Conservation (phyloP, 1,140 invertebrate genomes). For the Rhynchophorus ferrugineus region DNA sequence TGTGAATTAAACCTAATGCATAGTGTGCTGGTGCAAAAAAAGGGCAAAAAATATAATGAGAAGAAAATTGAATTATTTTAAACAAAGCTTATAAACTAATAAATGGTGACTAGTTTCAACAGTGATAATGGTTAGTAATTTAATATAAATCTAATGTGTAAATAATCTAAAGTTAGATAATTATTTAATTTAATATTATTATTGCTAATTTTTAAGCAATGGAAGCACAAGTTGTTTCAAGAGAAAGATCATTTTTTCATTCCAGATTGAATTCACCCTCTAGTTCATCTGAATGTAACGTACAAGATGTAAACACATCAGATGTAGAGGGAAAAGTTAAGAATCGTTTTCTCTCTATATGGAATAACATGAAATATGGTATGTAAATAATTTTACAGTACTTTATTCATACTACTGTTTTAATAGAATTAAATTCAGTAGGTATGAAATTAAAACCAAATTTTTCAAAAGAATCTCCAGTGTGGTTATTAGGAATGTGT, state of each 20-base stretch:
- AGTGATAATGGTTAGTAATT: slow-evolving; percentile 8
- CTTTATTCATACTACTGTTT: slow-evolving; percentile 10
- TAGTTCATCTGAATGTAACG: slow-evolving; percentile 24
- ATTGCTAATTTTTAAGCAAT: slow-evolving; percentile 10
- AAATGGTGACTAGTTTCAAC: slow-evolving; percentile 1
- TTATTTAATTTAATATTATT: slow-evolving; percentile 7
- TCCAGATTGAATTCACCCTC: slow-evolving; percentile 17
- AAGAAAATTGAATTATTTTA: background rate
- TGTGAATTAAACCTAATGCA: background rate
- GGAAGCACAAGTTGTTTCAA: slow-evolving; percentile 28
- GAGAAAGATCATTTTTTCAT: slow-evolving; percentile 27
- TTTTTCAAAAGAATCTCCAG: slow-evolving; percentile 79
- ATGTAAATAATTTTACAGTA: slow-evolving; percentile 25
- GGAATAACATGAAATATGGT: slow-evolving; percentile 88
- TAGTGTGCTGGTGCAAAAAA: background rate
- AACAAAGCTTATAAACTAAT: slow-evolving; percentile 3
- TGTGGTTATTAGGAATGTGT: slow-evolving; percentile 73
- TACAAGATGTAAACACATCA: slow-evolving; percentile 35
- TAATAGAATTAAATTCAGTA: slow-evolving; percentile 22
- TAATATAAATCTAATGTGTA: background rate
- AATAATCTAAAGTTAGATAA: background rate
- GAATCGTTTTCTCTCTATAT: slow-evolving; percentile 72
- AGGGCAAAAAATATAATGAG: background rate
- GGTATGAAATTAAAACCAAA: slow-evolving; percentile 65
- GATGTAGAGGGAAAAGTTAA: slow-evolving; percentile 65